A percentile compares a stretch with the other conserved stretches of the same genome.
Conservation (phyloP, 2,888 invertebrate species). For the Ommatoiulus sabulosus region DNA sequence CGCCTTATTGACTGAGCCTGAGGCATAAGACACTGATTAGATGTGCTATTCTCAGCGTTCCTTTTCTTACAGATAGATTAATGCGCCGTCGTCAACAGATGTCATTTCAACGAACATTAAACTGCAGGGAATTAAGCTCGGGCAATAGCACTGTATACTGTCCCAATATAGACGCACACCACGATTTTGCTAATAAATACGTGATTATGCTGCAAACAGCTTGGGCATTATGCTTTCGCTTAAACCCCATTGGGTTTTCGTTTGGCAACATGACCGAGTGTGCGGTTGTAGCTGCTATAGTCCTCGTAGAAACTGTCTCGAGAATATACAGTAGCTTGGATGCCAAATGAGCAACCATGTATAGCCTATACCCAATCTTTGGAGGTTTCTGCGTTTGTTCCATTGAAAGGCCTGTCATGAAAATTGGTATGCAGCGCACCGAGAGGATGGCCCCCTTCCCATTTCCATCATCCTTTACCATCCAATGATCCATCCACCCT, state of each 20-base stretch:
- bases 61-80: background rate
- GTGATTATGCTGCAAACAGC: slow-evolving; percentile 22
- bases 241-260: background rate
- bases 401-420: background rate
- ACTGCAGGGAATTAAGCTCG: background rate
- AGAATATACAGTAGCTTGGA: background rate
- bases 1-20: background rate
- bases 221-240: background rate
- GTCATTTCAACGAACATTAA: slow-evolving; percentile 17
- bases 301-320: background rate
- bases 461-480: slow-evolving; percentile 21
- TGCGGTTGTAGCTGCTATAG: background rate
- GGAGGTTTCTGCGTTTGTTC: background rate
- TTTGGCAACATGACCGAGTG: background rate
- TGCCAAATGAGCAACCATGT: background rate
- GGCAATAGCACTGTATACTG: too few species aligned
- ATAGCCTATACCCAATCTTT: background rate
- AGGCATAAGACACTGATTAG: background rate
- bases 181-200: slow-evolving; percentile 24
- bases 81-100: slow-evolving; percentile 5
- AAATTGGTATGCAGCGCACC: background rate
- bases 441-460: slow-evolving; percentile 11
- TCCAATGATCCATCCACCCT: background rate
- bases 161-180: background rate
- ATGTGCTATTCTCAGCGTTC: slow-evolving; percentile 8